Conservation (phyloP, 1,140 invertebrate species). For the Heliconius congener region DNA sequence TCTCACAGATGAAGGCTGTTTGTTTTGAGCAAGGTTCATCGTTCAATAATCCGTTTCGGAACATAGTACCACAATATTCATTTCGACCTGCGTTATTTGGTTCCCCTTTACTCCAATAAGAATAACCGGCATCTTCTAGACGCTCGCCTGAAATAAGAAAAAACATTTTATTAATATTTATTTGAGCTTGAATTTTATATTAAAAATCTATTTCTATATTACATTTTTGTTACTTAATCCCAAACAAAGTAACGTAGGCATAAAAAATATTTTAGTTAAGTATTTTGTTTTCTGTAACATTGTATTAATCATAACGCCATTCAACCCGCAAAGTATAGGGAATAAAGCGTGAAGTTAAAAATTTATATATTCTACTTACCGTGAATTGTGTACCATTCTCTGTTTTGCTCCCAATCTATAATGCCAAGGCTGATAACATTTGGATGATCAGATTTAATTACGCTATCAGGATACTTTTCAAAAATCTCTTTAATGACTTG, state of each 20-base stretch:
- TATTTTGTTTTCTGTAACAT: too few species aligned
- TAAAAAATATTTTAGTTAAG: too few species aligned
- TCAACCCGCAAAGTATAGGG: too few species aligned
- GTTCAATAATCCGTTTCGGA: not conserved
- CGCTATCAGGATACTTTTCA: not conserved
- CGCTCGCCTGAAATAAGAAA: not conserved
- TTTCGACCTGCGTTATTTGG: not conserved
- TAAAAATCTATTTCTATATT: too few species aligned
- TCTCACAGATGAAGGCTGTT: not conserved
- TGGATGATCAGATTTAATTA: not conserved
- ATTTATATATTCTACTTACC: not conserved
- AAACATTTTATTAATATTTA: not conserved
- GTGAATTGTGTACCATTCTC: constrained; percentile 3
- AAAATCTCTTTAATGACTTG: not conserved
- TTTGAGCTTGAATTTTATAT: not conserved
- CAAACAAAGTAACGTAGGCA: too few species aligned
- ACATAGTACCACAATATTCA: not conserved
- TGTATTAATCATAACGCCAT: too few species aligned
- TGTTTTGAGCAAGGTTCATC: not conserved
- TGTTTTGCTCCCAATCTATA: not conserved
- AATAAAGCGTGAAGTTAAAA: not conserved
- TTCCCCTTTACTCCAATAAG: not conserved
- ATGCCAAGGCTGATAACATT: not conserved
- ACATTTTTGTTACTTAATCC: too few species aligned
- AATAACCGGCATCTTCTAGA: not conserved